phyloP scores from a whole-genome alignment of 1,140 invertebrate species.

The Aphidius gifuensis region DNA sequence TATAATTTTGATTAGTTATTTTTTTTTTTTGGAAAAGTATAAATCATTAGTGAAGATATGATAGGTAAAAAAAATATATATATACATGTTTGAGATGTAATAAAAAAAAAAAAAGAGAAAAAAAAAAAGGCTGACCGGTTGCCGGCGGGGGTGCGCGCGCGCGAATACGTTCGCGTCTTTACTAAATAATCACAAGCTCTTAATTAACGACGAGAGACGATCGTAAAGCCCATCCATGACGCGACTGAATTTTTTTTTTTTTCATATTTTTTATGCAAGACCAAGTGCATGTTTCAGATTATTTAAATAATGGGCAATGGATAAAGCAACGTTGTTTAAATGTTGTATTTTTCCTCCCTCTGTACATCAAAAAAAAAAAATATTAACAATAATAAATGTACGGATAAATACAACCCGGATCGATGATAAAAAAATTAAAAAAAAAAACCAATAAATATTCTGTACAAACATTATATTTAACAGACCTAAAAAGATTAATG shows the following conservation, averaged over 20 bases:
- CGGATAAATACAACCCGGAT: slow-evolving; percentile 15
- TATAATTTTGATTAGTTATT: no score
- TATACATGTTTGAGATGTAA: not conserved
- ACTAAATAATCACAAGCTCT: slow-evolving; percentile 56
- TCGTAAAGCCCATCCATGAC: slow-evolving; percentile 51
- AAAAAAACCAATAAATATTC: not conserved
- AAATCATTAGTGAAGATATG: slow-evolving; percentile 1
- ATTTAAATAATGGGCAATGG: slow-evolving; percentile 46
- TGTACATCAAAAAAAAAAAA: no score
- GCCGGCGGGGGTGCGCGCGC: slow-evolving; percentile 52
- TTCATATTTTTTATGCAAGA: slow-evolving; percentile 10
- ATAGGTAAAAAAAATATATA: slow-evolving; percentile 5
- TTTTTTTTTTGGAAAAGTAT: not conserved
- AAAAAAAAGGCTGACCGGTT: slow-evolving; percentile 30
- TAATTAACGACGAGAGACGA: slow-evolving; percentile 53
- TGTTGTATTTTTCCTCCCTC: not conserved
- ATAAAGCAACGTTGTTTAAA: slow-evolving; percentile 18
- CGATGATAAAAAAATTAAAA: slow-evolving; percentile 29
- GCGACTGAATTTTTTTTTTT: slow-evolving; percentile 37
- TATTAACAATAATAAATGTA: slow-evolving; percentile 2
- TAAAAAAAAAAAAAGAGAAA: slow-evolving; percentile 10
- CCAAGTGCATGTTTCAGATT: slow-evolving; percentile 50
- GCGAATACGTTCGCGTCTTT: slow-evolving; percentile 51
- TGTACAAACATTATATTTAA: slow-evolving; percentile 2
- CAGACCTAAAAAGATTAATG: not conserved